A percentile compares a stretch with the other conserved stretches of the same genome.
Evolutionary conservation across 2,797 vertebrate genomes (phyloP).

Genomic region (Lepilemur septentrionalis): DNA sequence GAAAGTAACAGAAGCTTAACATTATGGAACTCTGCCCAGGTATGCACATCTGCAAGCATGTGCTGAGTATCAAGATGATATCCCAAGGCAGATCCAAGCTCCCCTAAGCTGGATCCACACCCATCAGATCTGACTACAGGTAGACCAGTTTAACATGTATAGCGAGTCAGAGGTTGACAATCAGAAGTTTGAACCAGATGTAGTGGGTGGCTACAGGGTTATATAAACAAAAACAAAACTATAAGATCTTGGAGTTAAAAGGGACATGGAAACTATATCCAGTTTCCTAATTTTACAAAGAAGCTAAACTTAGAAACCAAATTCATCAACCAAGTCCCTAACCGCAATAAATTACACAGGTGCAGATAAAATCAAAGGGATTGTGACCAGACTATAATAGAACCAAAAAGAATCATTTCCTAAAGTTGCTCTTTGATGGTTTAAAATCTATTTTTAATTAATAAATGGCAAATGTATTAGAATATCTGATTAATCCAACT

Average conservation of each 20-base stretch:
- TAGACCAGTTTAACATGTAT: slow-evolving; percentile 53
- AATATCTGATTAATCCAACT: slow-evolving; percentile 32
- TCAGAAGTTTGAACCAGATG: slow-evolving; percentile 35
- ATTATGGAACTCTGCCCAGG: neutral
- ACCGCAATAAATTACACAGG: neutral
- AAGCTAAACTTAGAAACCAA: neutral
- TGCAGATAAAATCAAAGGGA: neutral
- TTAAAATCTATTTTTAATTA: slow-evolving; percentile 35
- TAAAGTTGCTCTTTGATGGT: slow-evolving; percentile 8
- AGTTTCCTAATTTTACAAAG: slow-evolving; percentile 4
- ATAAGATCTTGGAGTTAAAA: neutral
- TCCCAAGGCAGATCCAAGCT: neutral
- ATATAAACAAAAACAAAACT: slow-evolving; percentile 47
- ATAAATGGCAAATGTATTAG: neutral
- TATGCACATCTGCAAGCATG: neutral
- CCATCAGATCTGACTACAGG: neutral
- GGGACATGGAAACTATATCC: neutral
- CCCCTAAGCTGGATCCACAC: slow-evolving; percentile 4
- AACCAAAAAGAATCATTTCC: slow-evolving; percentile 14
- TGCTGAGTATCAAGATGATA: neutral
- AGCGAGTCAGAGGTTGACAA: slow-evolving; percentile 42
- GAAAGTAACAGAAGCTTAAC: slow-evolving; percentile 18
- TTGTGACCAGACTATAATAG: neutral
- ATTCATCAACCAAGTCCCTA: slow-evolving; percentile 29
- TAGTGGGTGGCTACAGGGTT: neutral